Evolutionary conservation across 2,113 vertebrate genomes (phyloP), one percentile per base, ranked within the genome.

Genomic region (Zingel zingel): DNA sequence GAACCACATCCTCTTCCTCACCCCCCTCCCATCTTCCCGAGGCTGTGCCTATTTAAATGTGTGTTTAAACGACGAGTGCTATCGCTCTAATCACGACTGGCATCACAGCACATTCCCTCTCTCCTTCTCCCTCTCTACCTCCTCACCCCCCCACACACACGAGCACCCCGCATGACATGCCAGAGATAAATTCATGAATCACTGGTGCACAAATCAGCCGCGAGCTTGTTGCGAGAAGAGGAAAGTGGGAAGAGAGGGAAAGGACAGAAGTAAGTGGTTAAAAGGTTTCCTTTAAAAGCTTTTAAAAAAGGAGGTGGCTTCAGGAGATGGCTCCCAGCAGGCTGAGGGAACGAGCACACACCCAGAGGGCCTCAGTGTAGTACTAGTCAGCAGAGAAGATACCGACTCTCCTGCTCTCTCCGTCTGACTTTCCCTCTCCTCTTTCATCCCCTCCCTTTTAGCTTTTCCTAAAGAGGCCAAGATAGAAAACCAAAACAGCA

Each of bases 181-280:
- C 80, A 82, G 84, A 85, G 86, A 78, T 81, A 79, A 93, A 91
- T 89, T 92, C 89, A 93, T 94, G 92, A 94, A 93, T 95, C 91
- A 91, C 80, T 89, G 87, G 90, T 86, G 88, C 86, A 87, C 80
- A 15, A 94, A 90, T 92, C 89, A 88, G 85, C 89, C 85, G 81
- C 61, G 11, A 92, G 92, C 84, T 89, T 86, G 83, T 83, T 87
- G 64, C 64, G 51, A 68, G 82, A 74, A 30, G 64, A 73, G 79
- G 70, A 79, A 85, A 85, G 85, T 77, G 68, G 86, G 80, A 74
- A 66, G 63, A 33, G 63, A 74, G 74, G 74, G 76, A 65, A 81
- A 72, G 88, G 90, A 88, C 75, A 83, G 61, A 81, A 79, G 61
- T 79, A 82, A 86, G 84, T 25, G 18, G 74, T 85, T 85, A 84